Evolutionary conservation across 2,888 invertebrate species (phyloP).

Genomic region (Habroteleia sp.): DNA sequence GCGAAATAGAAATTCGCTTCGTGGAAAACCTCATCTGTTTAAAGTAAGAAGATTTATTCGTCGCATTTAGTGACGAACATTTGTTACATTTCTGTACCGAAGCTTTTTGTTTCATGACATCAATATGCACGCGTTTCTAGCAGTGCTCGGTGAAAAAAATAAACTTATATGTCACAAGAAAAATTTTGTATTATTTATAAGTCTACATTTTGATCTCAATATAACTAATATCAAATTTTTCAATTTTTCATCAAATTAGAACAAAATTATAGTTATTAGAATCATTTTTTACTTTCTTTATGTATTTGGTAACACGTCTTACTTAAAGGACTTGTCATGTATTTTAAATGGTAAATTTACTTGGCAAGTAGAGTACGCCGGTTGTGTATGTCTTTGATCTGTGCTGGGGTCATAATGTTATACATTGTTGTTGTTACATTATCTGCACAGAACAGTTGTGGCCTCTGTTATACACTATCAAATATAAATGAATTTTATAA

Average conservation of each 20-base stretch:
- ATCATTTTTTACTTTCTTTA: no score
- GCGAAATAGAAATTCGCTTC: constrained; percentile 2
- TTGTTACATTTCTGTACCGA: constrained; percentile 11
- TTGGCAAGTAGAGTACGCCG: constrained; percentile 7
- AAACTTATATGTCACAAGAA: not conserved
- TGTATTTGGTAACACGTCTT: constrained; percentile 8
- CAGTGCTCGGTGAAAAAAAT: not conserved
- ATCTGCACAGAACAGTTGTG: constrained; percentile 21
- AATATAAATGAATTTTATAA: constrained; percentile 30
- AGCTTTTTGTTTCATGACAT: constrained; percentile 7
- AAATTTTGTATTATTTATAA: not conserved
- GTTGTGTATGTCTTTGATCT: constrained; percentile 29
- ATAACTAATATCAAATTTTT: no score
- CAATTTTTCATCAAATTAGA: no score
- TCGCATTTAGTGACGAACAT: constrained; percentile 15
- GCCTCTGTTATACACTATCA: constrained; percentile 12
- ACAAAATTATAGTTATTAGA: no score
- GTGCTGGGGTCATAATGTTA: constrained; percentile 20
- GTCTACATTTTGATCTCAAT: not conserved
- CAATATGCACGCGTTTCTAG: constrained; percentile 5
- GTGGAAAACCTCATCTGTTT: not conserved
- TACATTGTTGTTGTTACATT: constrained; percentile 12
- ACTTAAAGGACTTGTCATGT: constrained; percentile 18
- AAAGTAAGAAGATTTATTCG: constrained; percentile 17
- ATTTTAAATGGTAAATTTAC: constrained; percentile 19